phyloP scores from a whole-genome alignment of 2,888 invertebrate species.

The Tetragonula carbonaria region DNA sequence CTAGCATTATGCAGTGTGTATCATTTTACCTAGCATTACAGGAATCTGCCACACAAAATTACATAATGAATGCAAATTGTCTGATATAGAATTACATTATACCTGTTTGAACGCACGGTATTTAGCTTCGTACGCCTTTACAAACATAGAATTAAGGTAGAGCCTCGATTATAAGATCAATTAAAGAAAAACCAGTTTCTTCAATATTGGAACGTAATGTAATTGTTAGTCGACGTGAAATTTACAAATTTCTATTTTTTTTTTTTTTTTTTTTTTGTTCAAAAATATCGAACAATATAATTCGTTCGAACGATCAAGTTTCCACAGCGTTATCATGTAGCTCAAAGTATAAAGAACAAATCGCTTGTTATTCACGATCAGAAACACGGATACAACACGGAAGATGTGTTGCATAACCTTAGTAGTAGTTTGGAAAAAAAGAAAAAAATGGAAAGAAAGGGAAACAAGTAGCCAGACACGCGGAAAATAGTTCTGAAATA shows the following conservation, averaged over 20 bases:
- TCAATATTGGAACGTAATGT: too few species aligned
- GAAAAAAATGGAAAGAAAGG: slow-evolving; percentile 24
- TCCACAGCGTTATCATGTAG: not conserved
- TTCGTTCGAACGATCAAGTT: not conserved
- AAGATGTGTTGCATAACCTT: slow-evolving; percentile 42
- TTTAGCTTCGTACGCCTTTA: not conserved
- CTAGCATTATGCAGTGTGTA: not conserved
- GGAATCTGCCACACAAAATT: slow-evolving; percentile 24
- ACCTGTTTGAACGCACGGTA: not conserved
- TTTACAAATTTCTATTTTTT: not conserved
- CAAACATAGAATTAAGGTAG: not conserved
- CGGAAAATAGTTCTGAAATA: slow-evolving; percentile 19
- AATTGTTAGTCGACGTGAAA: not conserved
- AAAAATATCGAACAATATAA: not conserved
- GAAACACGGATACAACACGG: slow-evolving; percentile 34
- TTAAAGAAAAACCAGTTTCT: not conserved
- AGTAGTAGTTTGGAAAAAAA: slow-evolving; percentile 32
- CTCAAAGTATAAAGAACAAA: not conserved
- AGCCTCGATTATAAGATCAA: not conserved
- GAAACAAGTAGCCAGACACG: slow-evolving; percentile 4
- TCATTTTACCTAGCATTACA: not conserved
- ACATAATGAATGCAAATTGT: not conserved
- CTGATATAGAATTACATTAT: not conserved
- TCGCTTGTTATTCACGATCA: not conserved
- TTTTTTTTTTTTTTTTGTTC: too few species aligned